Evolutionary conservation across 2,888 invertebrate species (phyloP), one percentile per base, ranked within the genome.

Genomic region (Cheilosia variabilis): DNA sequence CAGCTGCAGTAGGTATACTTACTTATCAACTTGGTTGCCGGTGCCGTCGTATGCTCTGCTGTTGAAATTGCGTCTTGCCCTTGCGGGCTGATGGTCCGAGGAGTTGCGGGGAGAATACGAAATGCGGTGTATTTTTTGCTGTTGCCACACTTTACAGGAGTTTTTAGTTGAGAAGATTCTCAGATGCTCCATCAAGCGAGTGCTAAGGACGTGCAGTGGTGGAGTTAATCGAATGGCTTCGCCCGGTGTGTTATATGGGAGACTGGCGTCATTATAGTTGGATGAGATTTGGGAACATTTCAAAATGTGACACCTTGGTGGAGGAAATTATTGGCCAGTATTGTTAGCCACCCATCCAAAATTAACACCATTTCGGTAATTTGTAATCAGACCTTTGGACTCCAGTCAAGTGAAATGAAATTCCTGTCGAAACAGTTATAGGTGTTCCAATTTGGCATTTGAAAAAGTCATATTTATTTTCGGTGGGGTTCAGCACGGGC

Each of bases 1-100:
- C 31, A 31, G 63, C 41, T 78, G 57, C 69, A 79, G 83, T 31
- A 9, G 31, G 31, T 31, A 31, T 78, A 77, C 60, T 77, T 77
- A 62, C 62, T 13, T 41, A 37, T 13, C 9, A 9, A 17, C 24
- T 77, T 45, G 62, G 45, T 47, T 47, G 47, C 19, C 47, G 17
- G 7, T 19, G 17, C 24, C 50, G 66, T 72, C 72, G 68, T 65
- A 57, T 78, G 60, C 37, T 73, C 72, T 78, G 31, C 31, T 73
- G 83, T 72, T 78, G 58, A 58, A 71, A 71, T 71, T 71, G 69
- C 47, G 50, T 45, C 19, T 50, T 50, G 71, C 13, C 24, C 17
- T 58, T n/a, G 37, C 17, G 37, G 17, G 7, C 19, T 10, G 24
- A 31, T n/a, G 53, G 13, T 22, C 4, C 7, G 50, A 15, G 27